Conservation (phyloP, 2,113 vertebrate species). For the Protobothrops mucrosquamatus region DNA sequence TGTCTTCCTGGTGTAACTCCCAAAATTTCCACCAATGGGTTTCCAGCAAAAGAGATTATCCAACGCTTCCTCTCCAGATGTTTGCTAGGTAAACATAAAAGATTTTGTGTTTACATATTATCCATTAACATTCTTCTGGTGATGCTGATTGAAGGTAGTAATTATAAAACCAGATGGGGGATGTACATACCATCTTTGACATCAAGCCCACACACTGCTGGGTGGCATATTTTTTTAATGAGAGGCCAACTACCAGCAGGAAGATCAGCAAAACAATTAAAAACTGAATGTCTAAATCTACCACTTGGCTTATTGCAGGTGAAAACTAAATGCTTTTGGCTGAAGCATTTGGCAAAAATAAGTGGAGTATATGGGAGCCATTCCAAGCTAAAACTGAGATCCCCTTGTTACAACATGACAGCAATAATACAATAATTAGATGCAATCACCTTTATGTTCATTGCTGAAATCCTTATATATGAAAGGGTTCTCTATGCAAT, state of each 20-base stretch:
- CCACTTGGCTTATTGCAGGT: constrained; percentile 46
- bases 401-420: constrained; percentile 19
- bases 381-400: constrained; percentile 27
- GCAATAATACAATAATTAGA: background rate
- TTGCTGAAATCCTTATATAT: constrained; percentile 10
- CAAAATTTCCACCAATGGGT: constrained; percentile 30
- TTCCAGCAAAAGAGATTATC: constrained; percentile 46
- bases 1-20: constrained; percentile 28
- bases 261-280: constrained; percentile 50
- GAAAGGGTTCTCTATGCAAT: background rate
- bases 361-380: background rate
- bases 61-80: constrained; percentile 54
- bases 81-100: constrained; percentile 62
- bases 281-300: constrained; percentile 50
- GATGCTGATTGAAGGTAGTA: constrained; percentile 64
- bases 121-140: constrained; percentile 51
- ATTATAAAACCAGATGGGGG: constrained; percentile 67
- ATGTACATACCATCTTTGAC: constrained; percentile 56
- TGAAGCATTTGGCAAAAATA: constrained; percentile 45
- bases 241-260: constrained; percentile 1
- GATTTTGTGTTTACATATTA: constrained; percentile 65
- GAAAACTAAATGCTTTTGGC: constrained; percentile 50
- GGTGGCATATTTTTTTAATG: constrained; percentile 33
- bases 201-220: constrained; percentile 48
- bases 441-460: constrained; percentile 27